phyloP scores from a whole-genome alignment of 1,140 invertebrate genomes.

The Marisa cornuarietis region DNA sequence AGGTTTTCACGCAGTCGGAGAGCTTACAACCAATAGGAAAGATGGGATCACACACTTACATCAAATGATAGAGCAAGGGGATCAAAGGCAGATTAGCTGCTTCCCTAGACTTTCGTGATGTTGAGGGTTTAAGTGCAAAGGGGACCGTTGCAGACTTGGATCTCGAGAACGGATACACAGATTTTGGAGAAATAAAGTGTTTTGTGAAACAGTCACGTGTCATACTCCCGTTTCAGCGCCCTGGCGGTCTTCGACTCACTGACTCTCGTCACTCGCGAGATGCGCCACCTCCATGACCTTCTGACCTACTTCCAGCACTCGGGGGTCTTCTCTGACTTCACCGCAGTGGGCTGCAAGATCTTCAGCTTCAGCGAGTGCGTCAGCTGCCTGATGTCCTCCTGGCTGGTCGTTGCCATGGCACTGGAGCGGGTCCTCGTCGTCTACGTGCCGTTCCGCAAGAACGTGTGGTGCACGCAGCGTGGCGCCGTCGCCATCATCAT shows the following conservation, averaged over 20 bases:
- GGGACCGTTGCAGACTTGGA: no score
- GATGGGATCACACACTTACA: no score
- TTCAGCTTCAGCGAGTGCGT: slow-evolving; percentile 45
- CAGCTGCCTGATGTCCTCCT: slow-evolving; percentile 52
- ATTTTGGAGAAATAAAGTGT: no score
- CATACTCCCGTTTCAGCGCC: slow-evolving; percentile 7
- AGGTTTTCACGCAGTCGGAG: no score
- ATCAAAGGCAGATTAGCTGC: no score
- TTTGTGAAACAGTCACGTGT: no score
- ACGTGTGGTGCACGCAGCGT: slow-evolving; percentile 37
- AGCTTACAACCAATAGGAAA: no score
- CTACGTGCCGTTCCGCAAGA: slow-evolving; percentile 48
- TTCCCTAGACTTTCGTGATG: no score
- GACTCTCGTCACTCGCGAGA: slow-evolving; percentile 36
- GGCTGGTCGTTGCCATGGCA: slow-evolving; percentile 55
- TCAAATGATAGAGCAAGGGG: no score
- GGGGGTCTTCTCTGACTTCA: slow-evolving; percentile 31
- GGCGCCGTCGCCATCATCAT: slow-evolving; percentile 45
- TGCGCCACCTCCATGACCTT: slow-evolving; percentile 31
- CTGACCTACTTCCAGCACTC: slow-evolving; percentile 19
- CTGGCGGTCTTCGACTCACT: slow-evolving; percentile 54
- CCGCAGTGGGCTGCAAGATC: slow-evolving; percentile 41
- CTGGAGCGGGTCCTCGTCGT: slow-evolving; percentile 54
- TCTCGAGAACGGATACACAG: no score
- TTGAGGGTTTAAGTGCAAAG: no score